Conservation (phyloP, 2,888 invertebrate genomes). For the Pseudolycoriella hygida region DNA sequence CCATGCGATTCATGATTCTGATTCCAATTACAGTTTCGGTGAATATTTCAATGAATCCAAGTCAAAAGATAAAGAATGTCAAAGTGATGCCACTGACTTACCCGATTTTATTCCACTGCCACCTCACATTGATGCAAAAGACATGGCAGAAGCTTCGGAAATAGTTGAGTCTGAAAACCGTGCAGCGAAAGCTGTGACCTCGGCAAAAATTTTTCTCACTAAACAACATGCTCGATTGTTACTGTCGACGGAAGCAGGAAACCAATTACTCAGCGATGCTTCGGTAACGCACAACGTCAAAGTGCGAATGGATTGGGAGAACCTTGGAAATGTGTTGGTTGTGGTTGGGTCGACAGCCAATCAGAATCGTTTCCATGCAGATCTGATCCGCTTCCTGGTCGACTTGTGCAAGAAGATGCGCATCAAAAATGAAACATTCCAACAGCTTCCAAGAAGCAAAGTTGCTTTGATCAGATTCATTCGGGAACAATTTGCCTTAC, state of each 20-base stretch:
- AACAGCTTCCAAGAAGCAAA: constrained; percentile 21
- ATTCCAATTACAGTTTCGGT: background rate
- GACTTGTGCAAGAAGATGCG: constrained; percentile 16
- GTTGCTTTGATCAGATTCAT: constrained; percentile 22
- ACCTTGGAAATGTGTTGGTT: constrained; percentile 29
- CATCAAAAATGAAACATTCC: constrained; percentile 16
- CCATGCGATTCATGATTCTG: background rate
- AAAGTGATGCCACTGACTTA: constrained; percentile 8
- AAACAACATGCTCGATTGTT: constrained; percentile 32
- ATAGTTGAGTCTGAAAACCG: constrained; percentile 3
- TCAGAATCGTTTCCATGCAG: constrained; percentile 34
- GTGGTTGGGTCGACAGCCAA: constrained; percentile 32
- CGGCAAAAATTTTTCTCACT: constrained; percentile 34
- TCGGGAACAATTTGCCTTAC: constrained; percentile 19
- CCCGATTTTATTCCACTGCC: constrained; percentile 22
- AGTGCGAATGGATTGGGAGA: constrained; percentile 23
- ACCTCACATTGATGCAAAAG: constrained; percentile 5
- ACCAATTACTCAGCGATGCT: constrained; percentile 28
- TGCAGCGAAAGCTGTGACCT: constrained; percentile 13
- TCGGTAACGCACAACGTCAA: constrained; percentile 23
- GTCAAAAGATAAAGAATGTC: background rate
- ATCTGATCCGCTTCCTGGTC: constrained; percentile 28
- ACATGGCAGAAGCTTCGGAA: constrained; percentile 7
- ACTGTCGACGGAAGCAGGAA: constrained; percentile 29
- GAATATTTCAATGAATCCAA: background rate